phyloP scores from a whole-genome alignment of 2,888 invertebrate species.

The Epirrhoe tristata region DNA sequence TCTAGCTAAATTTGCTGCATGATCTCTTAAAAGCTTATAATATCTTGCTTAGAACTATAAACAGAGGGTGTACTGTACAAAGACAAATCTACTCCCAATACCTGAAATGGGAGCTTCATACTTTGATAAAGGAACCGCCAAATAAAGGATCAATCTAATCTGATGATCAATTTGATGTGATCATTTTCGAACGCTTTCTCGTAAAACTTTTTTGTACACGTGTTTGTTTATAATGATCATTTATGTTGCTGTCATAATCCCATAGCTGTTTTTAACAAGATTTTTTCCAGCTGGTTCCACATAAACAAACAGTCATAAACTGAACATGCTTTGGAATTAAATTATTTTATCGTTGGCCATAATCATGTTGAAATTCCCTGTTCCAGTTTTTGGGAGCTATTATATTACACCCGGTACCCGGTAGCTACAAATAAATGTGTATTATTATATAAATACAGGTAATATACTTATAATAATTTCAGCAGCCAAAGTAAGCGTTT shows the following conservation, averaged over 20 bases:
- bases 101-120: too few species aligned
- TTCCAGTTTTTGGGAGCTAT: background rate
- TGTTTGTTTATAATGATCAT: too few species aligned
- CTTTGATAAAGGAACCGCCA: too few species aligned
- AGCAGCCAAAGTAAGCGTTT: slow-evolving; percentile 16
- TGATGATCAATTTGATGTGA: too few species aligned
- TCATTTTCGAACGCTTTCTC: too few species aligned
- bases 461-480: background rate
- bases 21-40: background rate
- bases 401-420: background rate
- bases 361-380: background rate
- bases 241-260: too few species aligned
- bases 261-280: too few species aligned
- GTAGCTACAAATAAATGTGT: background rate
- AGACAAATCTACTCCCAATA: background rate
- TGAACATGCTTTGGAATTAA: background rate
- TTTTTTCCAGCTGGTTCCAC: too few species aligned
- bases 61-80: background rate
- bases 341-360: background rate
- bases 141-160: too few species aligned
- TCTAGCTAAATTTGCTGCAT: slow-evolving; percentile 9
- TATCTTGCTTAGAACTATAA: background rate
- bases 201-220: too few species aligned
- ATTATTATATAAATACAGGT: background rate
- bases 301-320: background rate